Conservation (phyloP, 2,113 vertebrate genomes). For the Misgurnus anguillicaudatus region DNA sequence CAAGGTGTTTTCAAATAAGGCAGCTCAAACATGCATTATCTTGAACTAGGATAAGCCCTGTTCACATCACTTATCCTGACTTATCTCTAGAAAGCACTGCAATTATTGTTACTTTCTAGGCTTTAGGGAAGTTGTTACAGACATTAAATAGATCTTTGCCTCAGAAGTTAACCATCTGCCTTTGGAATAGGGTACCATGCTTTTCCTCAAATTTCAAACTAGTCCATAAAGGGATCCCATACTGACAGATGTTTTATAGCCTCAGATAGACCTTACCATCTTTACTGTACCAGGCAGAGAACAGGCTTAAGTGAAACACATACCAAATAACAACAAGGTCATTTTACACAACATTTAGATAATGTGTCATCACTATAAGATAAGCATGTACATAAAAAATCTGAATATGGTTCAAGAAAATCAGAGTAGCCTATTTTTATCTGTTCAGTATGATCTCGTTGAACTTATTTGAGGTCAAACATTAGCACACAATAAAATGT, state of each 20-base stretch:
- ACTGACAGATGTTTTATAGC: conserved; percentile 11
- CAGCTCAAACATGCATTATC: too few species aligned
- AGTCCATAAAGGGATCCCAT: neutral
- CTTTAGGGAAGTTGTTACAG: neutral
- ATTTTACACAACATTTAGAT: neutral
- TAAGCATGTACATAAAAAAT: neutral
- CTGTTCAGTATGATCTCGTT: too few species aligned
- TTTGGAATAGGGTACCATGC: neutral
- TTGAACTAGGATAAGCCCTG: too few species aligned
- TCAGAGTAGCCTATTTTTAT: too few species aligned
- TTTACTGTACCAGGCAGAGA: neutral
- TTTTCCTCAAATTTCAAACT: neutral
- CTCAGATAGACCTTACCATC: neutral
- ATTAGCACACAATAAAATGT: too few species aligned
- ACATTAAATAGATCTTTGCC: neutral
- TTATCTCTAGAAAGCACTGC: neutral
- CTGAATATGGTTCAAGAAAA: too few species aligned
- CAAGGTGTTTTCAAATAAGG: too few species aligned
- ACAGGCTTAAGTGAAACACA: neutral
- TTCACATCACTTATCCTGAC: neutral
- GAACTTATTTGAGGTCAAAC: too few species aligned
- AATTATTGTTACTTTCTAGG: too few species aligned
- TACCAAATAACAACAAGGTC: too few species aligned
- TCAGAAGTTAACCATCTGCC: neutral
- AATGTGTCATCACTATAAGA: too few species aligned